Percentiles rank a stretch among this genome's conserved stretches.
Evolutionary conservation across 2,888 invertebrate genomes (phyloP).

Genomic region (Nycteola revayana): DNA sequence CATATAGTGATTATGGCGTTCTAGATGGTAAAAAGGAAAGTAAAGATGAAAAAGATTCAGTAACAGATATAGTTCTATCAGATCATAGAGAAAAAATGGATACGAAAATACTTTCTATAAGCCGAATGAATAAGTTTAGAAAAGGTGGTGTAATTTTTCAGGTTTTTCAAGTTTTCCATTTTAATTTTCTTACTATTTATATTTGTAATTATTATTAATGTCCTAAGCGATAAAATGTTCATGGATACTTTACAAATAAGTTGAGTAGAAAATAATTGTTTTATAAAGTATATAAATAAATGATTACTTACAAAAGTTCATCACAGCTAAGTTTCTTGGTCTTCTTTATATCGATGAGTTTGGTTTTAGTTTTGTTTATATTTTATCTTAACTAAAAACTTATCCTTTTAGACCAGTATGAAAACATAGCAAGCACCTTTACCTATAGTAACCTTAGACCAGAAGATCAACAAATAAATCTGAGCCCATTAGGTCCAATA

Average conservation of each 20-base stretch:
- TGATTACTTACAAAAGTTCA: too few relatives aligned
- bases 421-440: not conserved
- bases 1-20: conserved; percentile 73
- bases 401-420: conserved; percentile 10
- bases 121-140: conserved; percentile 25
- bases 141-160: conserved; percentile 28
- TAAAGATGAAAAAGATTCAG: conserved; percentile 33
- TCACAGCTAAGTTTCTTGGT: too few relatives aligned
- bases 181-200: too few relatives aligned
- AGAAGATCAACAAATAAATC: conserved; percentile 42
- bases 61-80: conserved; percentile 8
- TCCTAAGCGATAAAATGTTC: too few relatives aligned
- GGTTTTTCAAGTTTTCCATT: too few relatives aligned
- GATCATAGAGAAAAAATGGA: conserved; percentile 30
- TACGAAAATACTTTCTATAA: conserved; percentile 18
- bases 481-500: conserved; percentile 33
- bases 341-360: too few relatives aligned
- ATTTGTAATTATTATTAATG: too few relatives aligned
- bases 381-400: too few relatives aligned
- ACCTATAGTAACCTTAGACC: conserved; percentile 1
- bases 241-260: too few relatives aligned
- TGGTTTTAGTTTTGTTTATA: too few relatives aligned
- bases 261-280: too few relatives aligned
- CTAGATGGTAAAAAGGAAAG: conserved; percentile 48
- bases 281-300: too few relatives aligned